A percentile compares a stretch with the other conserved stretches of the same genome.
Conservation (phyloP, 2,888 invertebrate species). For the Nymphalis urticae region DNA sequence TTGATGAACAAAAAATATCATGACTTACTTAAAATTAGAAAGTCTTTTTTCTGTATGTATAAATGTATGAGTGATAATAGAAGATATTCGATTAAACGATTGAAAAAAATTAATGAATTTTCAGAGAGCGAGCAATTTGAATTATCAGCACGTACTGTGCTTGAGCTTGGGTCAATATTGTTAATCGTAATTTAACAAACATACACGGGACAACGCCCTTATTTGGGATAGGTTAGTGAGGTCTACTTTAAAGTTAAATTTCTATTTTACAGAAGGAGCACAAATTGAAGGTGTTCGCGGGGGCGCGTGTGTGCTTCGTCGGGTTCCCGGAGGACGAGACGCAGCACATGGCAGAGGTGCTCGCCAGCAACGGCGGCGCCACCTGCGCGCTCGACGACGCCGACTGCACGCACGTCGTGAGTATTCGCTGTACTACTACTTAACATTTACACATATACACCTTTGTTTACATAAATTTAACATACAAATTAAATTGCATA, state of each 20-base stretch:
- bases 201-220: no score
- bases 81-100: no score
- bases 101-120: no score
- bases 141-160: no score
- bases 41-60: no score
- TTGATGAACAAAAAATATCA: no score
- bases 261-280: constrained; percentile 79
- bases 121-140: no score
- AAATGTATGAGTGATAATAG: no score
- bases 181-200: no score
- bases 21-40: no score
- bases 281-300: constrained; percentile 93
- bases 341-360: constrained; percentile 94
- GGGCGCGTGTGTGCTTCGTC: constrained; percentile 92
- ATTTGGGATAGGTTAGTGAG: no score
- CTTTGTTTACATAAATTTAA: neutral
- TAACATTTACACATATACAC: neutral
- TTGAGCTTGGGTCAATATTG: no score
- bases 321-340: constrained; percentile 95
- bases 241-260: neutral
- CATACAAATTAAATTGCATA: neutral
- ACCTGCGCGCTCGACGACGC: constrained; percentile 89
- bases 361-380: constrained; percentile 92
- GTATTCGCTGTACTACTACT: constrained; percentile 54
- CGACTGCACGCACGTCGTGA: constrained; percentile 95